Evolutionary conservation across 2,113 vertebrate species (phyloP), one percentile per base, ranked within the genome.

Genomic region (Carlito syrichta): DNA sequence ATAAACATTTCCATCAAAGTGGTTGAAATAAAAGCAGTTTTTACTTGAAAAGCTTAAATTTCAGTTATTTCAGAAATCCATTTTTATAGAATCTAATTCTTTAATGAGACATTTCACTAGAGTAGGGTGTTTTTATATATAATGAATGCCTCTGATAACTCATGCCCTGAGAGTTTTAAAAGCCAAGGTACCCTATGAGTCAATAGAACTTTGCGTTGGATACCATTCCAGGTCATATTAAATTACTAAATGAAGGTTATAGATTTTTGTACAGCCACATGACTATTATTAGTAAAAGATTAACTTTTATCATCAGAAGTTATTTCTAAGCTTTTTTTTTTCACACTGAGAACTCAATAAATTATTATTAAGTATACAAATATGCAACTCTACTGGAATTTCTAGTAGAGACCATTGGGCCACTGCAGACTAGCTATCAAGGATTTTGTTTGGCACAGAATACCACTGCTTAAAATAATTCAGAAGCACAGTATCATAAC

Each of bases 11-110:
- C 19, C 12, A 50, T 73, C 32, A 84, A 58, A 58, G 63, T 71
- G 30, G 16, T 60, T 95, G 50, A 93, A 95, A 86, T 92, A 35
- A 82, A 96, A 92, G 32, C 4, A 58, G 35, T 40, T 74, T 90
- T 93, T 68, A 69, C 62, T 94, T 63, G 13, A 88, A 95, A 84
- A 56, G 16, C 17, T 94, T 84, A 95, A 43, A 17, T 95, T 91
- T 74, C 35, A 66, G 4, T 88, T 78, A 91, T 52, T 91, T 77
- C 12, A 56, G 45, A 78, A 83, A 22, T 69, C 48, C 10, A 52
- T 4, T 58, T 74, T 74, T 73, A 38, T 50, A 30, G 40, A 74
- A 77, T 0, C 23, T 89, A 86, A 63, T 88, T 83, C 45, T 88
- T 45, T 62, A 91, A 50, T 16, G 20, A 93, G 30, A 1, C 68